Evolutionary conservation across 2,113 vertebrate species (phyloP), one percentile per base, ranked within the genome.

Genomic region (Pterophyllum scalare): DNA sequence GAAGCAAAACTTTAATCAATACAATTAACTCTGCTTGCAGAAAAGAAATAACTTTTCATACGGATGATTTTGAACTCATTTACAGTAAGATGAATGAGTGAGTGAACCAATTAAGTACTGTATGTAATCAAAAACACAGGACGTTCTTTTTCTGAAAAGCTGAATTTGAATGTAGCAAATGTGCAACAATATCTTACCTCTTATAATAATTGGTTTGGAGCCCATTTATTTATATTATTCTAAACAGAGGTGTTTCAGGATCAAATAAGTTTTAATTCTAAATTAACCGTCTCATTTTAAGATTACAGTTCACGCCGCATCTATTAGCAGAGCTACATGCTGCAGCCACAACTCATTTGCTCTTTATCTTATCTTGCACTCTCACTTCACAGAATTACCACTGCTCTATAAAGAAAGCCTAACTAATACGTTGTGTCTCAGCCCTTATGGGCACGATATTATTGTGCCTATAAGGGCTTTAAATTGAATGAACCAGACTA

Each of bases 401-500:
- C 65, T 35, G 26, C 20, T 83, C 61, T 31, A 26, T 26, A 33
- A 40, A 65, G 12, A 7, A 56, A 62, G 52, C 61, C 19, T 72
- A 74, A 77, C 33, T 31, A 56, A 74, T 77, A 75, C 14, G 3
- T 54, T 65, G 56, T 60, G 24, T 61, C 43, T 6, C 1, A 24
- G n/a, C 58, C 40, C 24, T 52, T 31, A 33, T 33, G 7, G 7
- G 31, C 75, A 77, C n/a, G 62, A 59, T 40, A 62, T 58, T 59
- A 78, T 15, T 81, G 56, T 52, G 75, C 80, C 77, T 70, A 12
- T 20, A 24, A 87, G 77, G 70, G 76, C 15, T 57, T 65, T 31
- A 46, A 82, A 84, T 62, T 35, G 56, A 82, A 83, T 75, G 54
- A 83, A 12, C 56, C 81, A 76, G 59, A 60, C 38, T 38, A 31